phyloP scores from a whole-genome alignment of 2,113 vertebrate species.

The Lagopus muta region DNA sequence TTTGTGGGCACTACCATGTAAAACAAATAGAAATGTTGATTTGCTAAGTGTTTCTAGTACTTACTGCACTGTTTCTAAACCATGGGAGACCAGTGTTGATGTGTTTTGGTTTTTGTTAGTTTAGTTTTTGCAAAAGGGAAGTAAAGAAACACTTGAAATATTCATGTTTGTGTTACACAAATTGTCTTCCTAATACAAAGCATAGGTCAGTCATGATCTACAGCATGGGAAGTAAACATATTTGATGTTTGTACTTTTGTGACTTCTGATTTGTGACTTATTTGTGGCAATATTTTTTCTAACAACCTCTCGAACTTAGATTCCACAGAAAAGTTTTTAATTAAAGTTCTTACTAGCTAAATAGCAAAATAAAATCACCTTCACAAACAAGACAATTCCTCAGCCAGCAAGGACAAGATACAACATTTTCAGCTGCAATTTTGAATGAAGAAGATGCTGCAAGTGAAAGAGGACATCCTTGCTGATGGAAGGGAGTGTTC shows the following conservation, averaged over 20 bases:
- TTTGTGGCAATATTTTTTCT: not conserved
- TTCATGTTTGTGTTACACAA: not conserved
- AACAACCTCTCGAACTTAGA: not conserved
- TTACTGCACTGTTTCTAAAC: not conserved
- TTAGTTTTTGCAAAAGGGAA: not conserved
- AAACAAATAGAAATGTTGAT: slow-evolving; percentile 5
- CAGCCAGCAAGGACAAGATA: not conserved
- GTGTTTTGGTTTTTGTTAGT: not conserved
- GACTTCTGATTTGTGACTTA: not conserved
- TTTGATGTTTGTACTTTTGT: not conserved
- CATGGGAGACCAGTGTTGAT: not conserved
- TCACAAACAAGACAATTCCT: not conserved
- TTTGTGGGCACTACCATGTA: not conserved
- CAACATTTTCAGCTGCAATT: not conserved
- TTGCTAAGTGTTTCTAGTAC: not conserved
- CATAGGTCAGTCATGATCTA: not conserved
- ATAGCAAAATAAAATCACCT: not conserved
- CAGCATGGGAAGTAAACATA: not conserved
- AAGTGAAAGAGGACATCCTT: not conserved
- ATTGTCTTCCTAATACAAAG: not conserved
- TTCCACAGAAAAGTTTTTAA: not conserved
- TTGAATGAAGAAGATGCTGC: not conserved
- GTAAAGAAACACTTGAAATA: not conserved
- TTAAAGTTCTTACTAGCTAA: not conserved
- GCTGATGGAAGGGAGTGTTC: not conserved